Percentiles rank a stretch among this genome's conserved stretches.
phyloP scores from a whole-genome alignment of 2,113 vertebrate species.

The Hyaena hyaena region DNA sequence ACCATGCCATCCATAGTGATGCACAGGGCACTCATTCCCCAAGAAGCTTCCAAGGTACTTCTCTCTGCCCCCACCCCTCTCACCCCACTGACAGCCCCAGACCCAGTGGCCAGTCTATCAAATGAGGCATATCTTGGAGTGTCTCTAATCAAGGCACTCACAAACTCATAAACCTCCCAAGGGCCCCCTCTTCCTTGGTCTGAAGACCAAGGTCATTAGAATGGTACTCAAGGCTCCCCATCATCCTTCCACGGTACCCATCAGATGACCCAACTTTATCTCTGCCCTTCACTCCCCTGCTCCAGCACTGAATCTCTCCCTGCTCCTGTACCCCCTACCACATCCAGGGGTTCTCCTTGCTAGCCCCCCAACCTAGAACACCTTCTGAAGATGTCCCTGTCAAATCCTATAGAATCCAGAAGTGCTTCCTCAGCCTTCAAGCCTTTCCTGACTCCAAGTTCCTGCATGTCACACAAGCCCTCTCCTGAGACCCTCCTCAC shows the following conservation, averaged over 20 bases:
- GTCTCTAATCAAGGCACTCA: not conserved
- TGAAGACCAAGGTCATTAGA: not conserved
- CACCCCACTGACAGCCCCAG: no score
- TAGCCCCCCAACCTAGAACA: not conserved
- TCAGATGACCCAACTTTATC: not conserved
- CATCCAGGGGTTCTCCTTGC: not conserved
- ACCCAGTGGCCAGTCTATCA: not conserved
- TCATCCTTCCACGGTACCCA: not conserved
- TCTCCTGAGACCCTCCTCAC: not conserved
- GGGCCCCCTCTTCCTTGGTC: not conserved
- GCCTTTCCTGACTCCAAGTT: not conserved
- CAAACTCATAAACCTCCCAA: not conserved
- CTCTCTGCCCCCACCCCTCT: not conserved
- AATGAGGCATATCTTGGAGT: not conserved
- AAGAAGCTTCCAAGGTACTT: not conserved
- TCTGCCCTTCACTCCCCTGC: not conserved
- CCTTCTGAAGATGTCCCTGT: not conserved
- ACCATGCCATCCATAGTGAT: not conserved
- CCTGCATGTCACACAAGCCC: not conserved
- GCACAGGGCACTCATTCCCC: not conserved
- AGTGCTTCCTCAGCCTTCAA: not conserved
- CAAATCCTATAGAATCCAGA: not conserved
- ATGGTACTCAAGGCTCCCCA: not conserved
- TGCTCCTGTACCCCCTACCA: no score
- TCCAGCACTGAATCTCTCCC: not conserved